These are phyloP conservation scores for Cettia cetti DNA, from an alignment of 2,113 vertebrate genomes.

Conservation along the genomic window DNA sequence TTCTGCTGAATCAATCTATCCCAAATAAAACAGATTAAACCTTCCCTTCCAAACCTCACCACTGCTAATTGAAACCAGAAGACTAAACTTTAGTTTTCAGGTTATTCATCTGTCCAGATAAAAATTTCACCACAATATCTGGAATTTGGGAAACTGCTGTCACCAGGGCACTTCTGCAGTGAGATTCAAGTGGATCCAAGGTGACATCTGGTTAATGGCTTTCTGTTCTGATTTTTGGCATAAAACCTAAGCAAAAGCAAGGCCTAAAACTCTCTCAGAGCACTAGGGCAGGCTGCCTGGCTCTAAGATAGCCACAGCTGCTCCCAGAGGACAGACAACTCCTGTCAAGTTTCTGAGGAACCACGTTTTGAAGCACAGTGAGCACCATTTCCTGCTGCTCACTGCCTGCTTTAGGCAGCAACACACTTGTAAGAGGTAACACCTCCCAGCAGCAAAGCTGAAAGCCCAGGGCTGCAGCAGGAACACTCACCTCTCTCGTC, in stretches of 20 bases:
- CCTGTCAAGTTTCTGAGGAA: not conserved
- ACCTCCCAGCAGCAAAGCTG: not conserved
- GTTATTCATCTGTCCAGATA: not conserved
- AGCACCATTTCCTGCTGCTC: not conserved
- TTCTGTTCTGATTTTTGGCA: not conserved
- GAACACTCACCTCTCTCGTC: slow-evolving; percentile 89
- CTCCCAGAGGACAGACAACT: not conserved
- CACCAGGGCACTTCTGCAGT: not conserved
- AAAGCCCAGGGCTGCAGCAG: not conserved
- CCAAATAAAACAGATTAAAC: not conserved
- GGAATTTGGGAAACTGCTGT: not conserved
- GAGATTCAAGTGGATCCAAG: not conserved
- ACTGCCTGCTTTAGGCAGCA: not conserved
- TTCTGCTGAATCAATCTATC: not conserved
- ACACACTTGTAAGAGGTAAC: not conserved
- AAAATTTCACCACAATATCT: not conserved
- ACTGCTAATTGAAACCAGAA: not conserved
- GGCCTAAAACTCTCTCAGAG: not conserved
- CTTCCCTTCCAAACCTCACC: not conserved
- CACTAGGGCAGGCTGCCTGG: not conserved
- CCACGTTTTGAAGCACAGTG: not conserved
- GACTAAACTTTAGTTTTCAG: not conserved
- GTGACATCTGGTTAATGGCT: not conserved
- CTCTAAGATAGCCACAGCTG: not conserved
- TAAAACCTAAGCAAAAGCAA: not conserved